Conservation (phyloP, 2,888 invertebrate species). For the Polyommatus iphigenia region DNA sequence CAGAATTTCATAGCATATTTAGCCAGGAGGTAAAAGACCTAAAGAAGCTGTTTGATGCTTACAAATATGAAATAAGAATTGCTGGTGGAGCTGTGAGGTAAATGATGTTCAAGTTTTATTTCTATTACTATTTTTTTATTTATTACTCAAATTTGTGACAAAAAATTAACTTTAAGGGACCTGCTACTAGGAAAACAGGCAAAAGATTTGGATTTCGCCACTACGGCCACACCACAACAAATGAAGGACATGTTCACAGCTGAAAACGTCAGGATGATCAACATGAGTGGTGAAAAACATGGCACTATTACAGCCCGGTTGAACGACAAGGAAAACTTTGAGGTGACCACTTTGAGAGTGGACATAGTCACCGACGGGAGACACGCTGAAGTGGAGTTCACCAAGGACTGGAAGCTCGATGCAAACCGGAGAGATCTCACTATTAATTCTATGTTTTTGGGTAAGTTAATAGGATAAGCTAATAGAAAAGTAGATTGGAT, state of each 20-base stretch:
- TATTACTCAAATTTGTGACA: too few species aligned
- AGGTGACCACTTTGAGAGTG: constrained; percentile 95
- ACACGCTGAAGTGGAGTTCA: constrained; percentile 96
- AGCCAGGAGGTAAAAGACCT: constrained; percentile 89
- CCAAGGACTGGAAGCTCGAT: constrained; percentile 95
- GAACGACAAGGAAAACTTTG: constrained; percentile 96
- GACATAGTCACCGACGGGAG: constrained; percentile 96
- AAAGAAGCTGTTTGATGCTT: constrained; percentile 87
- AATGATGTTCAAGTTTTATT: background rate
- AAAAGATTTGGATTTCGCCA: constrained; percentile 98
- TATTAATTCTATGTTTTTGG: constrained; percentile 98
- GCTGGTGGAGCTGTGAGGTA: constrained; percentile 98
- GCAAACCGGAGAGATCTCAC: constrained; percentile 97
- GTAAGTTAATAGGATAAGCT: constrained; percentile 55
- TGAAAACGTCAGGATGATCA: constrained; percentile 94
- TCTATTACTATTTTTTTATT: background rate
- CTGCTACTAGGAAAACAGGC: constrained; percentile 88
- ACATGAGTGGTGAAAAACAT: constrained; percentile 94
- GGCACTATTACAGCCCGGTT: constrained; percentile 98
- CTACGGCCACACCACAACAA: constrained; percentile 96
- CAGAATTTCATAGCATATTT: constrained; percentile 89
- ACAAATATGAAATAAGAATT: constrained; percentile 92
- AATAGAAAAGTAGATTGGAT: background rate
- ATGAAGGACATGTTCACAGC: constrained; percentile 96
- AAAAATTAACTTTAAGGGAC: constrained; percentile 76